A percentile compares a stretch with the other conserved stretches of the same genome.
These are phyloP conservation scores for Sesamia inferens DNA, from an alignment of 2,888 invertebrate genomes.

Conservation along the genomic window DNA sequence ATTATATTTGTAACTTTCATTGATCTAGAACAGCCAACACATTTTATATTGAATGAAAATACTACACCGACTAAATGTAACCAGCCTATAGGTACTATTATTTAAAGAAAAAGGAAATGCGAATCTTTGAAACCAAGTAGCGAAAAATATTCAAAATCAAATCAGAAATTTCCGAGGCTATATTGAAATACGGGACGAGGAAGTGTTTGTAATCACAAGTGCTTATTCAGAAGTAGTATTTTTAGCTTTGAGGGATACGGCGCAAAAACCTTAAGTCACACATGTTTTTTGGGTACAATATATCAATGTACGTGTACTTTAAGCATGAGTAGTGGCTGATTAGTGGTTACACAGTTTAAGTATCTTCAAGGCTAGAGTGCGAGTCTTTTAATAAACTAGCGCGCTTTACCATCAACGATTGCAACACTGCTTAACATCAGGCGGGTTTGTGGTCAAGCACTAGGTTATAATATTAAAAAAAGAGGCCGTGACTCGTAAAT, in stretches of 20 bases:
- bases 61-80: neutral
- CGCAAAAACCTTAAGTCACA: neutral
- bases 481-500: neutral
- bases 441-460: too few relatives aligned
- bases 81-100: neutral
- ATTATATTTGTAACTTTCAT: neutral
- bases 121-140: slow-evolving; percentile 12
- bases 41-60: neutral
- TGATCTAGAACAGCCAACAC: neutral
- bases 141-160: slow-evolving; percentile 34
- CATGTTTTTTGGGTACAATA: neutral
- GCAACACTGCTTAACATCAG: too few relatives aligned
- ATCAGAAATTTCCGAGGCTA: slow-evolving; percentile 20
- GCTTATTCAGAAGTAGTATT: slow-evolving; percentile 12
- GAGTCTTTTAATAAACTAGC: too few relatives aligned
- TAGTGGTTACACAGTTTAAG: neutral
- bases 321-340: neutral
- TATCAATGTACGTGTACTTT: neutral
- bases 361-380: too few relatives aligned
- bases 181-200: slow-evolving; percentile 30
- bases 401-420: too few relatives aligned
- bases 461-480: too few relatives aligned
- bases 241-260: slow-evolving; percentile 9
- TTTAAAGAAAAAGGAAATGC: slow-evolving; percentile 11
- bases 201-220: slow-evolving; percentile 18